Evolutionary conservation across 2,113 vertebrate species (phyloP), one percentile per base, ranked within the genome.

Genomic region (Embiotoca jacksoni): DNA sequence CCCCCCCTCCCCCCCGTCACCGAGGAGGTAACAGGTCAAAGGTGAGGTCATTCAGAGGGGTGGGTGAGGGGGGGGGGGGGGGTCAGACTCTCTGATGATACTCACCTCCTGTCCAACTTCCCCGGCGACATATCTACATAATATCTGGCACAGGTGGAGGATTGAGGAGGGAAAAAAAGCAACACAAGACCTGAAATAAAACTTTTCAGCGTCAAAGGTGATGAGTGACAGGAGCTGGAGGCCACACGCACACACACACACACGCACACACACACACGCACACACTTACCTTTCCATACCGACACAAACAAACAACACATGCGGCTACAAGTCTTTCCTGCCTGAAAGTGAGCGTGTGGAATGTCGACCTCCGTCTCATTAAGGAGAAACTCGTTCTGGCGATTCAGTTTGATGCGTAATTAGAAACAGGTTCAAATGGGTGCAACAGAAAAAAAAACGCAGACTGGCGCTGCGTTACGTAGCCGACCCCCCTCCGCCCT

Each of bases 311-410:
- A 88, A 91, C 83, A 88, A 81, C 84, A 81, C 89, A 91, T 87
- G 88, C 80, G 47, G 44, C 80, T 79, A 87, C 87, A 90, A 73
- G 85, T 78, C 82, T 66, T 56, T 83, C 49, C 75, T 85, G 78
- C 72, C 13, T 60, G 66, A 67, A 88, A 78, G 75, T 84, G 81
- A 78, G 84, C 13, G 66, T 59, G 49, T 78, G 85, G 85, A 91
- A 91, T 91, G 90, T 91, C 83, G 69, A 86, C 89, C 86, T 87
- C 90, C n/a, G 35, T 82, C 87, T 91, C 82, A 78, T 93, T 88
- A 93, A 77, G 63, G 83, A 81, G 67, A 84, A 3, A 78, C 47
- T 82, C 36, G 63, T 16, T 85, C 87, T 23, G 44, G 78, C 89
- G 59, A 88, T 78, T 90, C 65, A 49, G 83, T 73, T 80, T 85